A percentile compares a stretch with the other conserved stretches of the same genome.
These are phyloP conservation scores for Oscarella lobularis DNA, from an alignment of 37 sponge, comb jelly and placozoan genomes.

Conservation along the genomic window DNA sequence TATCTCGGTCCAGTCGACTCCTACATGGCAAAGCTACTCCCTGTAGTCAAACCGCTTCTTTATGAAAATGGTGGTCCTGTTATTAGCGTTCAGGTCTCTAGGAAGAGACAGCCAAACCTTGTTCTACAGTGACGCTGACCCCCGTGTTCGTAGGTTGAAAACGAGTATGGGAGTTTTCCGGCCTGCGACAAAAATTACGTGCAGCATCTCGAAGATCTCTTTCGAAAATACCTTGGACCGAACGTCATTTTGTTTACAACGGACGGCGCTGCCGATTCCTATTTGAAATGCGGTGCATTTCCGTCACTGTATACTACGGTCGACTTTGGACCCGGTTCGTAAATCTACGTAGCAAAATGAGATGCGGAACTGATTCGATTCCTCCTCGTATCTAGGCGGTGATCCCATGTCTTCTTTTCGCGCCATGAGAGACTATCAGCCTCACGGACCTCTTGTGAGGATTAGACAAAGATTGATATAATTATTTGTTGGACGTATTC, in stretches of 20 bases:
- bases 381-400: too few relatives aligned
- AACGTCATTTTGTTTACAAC: slow-evolving; percentile 76
- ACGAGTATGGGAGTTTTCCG: slow-evolving; percentile 91
- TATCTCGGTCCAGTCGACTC: slow-evolving; percentile 57
- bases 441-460: slow-evolving; percentile 48
- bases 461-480: too few relatives aligned
- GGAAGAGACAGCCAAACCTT: too few relatives aligned
- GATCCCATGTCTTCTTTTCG: slow-evolving; percentile 26
- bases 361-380: too few relatives aligned
- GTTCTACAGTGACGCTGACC: slow-evolving; percentile 3
- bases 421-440: slow-evolving; percentile 33
- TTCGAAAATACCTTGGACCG: slow-evolving; percentile 38
- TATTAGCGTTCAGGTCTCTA: slow-evolving; percentile 70
- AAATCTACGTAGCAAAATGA: not conserved
- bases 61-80: slow-evolving; percentile 89
- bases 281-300: slow-evolving; percentile 60
- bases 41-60: slow-evolving; percentile 43
- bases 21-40: slow-evolving; percentile 58
- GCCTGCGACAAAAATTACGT: slow-evolving; percentile 69
- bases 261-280: slow-evolving; percentile 40
- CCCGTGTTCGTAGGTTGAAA: slow-evolving; percentile 53
- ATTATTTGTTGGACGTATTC: too few relatives aligned
- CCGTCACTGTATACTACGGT: slow-evolving; percentile 64
- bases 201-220: slow-evolving; percentile 29
- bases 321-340: slow-evolving; percentile 62